Evolutionary conservation across 2,888 invertebrate species (phyloP), one percentile per base, ranked within the genome.

Genomic region (Heliothis peltigera): DNA sequence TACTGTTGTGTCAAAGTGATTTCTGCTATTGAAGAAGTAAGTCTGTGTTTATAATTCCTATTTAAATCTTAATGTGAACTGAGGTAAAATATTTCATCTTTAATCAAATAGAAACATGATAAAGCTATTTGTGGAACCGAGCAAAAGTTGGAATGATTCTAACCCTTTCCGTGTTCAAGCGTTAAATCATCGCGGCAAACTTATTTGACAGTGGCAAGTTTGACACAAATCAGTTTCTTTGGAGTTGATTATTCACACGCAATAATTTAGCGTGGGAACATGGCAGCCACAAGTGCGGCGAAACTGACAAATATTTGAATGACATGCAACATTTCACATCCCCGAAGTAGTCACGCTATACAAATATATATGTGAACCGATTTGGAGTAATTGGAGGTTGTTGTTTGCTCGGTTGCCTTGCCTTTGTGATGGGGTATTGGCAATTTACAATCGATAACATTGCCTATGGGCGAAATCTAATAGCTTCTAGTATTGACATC

Each of bases 241-340:
- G 57, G 48, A 69, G 65, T 65, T 55, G 58, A 73, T 74, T 80
- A 70, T 74, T 80, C 74, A 70, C 80, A 80, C 63, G 56, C 80
- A 68, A 67, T 65, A 62, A 66, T 70, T 74, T 67, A 60, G 48
- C 63, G 78, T 78, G 80, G 53, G 80, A 80, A 77, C 59, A 35
- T 64, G 21, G 43, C 47, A 39, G 56, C 73, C 55, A 67, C 60
- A 74, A 77, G 80, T 77, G 67, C 58, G 63, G 65, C 65, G 65
- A 42, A 58, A 70, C 73, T 64, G 79, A 78, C 79, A 75, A 79
- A 80, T 78, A 68, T 66, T 60, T 46, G 65, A 78, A 66, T 72
- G 53, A 32, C 75, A 80, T 69, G 75, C 79, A 48, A 80, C 54
- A 72, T 69, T 71, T 56, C 25, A 51, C 47, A 67, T 62, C 62